Base-by-base conservation (phyloP, 2,113 vertebrate genomes). In the Forbesichthys papilliferus region DNA sequence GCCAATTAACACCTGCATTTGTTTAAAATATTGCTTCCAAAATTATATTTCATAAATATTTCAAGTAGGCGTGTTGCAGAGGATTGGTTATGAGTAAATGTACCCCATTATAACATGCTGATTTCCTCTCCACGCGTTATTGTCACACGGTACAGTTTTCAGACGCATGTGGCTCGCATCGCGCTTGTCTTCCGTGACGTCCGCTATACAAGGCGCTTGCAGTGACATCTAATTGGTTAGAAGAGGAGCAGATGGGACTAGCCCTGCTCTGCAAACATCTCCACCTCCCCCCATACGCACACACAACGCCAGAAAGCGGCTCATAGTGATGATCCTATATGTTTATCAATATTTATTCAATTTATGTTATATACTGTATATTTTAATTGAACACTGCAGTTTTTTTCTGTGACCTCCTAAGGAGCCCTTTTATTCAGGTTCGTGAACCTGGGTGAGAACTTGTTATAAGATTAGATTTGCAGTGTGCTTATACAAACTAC, bases 211-310 rank as follows among this genome's bases (percentile, higher is more conserved):
- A 96, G 94, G 94, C 94, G 85, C 91, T 90, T 92, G 92, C 94
- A 90, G 92, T 94, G 93, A 91, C 94, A 93, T 91, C 92, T 94
- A 96, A 98, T 97, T 95, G 94, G 89, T 95, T 90, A 82, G 86
- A 88, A 92, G 84, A 89, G 92, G 88, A 95, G 94, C 96, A 99
- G 97, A 95, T 98, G 96, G 95, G 96, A 93, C 96, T 94, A 93
- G 83, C 82, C 92, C 60, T 56, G 62, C 82, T 66, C 87, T 80
- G 81, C 90, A 83, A 27, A 27, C 27, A 27, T 27, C 11, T 61
- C 7, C 47, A 8, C 14, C 9, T 54, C 6, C 75, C 20, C 20
- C 57, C 62, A 66, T 12, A 42, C 58, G 9, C 36, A 70, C 33
- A 60, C 33, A 60, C 61, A 57, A 69, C 59, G n/a, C 68, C 69